Evolutionary conservation across 2,888 invertebrate species (phyloP), one percentile per base, ranked within the genome.

Genomic region (Mamestra brassicae): DNA sequence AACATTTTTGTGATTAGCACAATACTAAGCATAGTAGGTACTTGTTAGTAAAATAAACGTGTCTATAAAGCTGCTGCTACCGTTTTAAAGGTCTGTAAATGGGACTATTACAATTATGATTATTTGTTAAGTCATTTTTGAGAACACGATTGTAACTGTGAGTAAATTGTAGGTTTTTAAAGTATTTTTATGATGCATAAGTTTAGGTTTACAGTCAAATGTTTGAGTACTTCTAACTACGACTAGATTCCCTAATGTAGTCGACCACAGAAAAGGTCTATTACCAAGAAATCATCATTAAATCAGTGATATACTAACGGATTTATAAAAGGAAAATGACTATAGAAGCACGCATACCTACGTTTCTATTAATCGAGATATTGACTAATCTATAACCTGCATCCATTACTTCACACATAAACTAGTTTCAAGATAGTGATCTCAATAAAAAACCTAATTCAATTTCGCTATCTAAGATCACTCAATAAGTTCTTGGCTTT

Each of bases 381-480:
- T 57, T 15, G 66, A 71, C 55, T 34, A 71, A 71, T 70, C 50
- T 17, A 45, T 54, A 64, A 70, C 34, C 50, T 60, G 34, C 57
- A 64, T 45, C 2, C 15, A 81, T 78, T 78, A 71, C 67, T 57
- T 67, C 61, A 81, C 36, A 55, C 52, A 8, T 60, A 15, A 81
- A 81, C 63, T 47, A 78, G 67, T 62, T 65, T 26, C 3, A 71
- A 62, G 71, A 78, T 78, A 71, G 34, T 42, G 64, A 75, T 71
- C 74, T 71, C 54, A 71, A 73, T 73, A 68, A 55, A 57, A 67
- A 68, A 57, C 42, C 13, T 64, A 68, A 74, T 81, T 68, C 34
- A 66, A 82, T 74, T 71, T 62, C 58, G 6, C 38, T 71, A 82
- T 82, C 82, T 69, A 7, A 55, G n/a, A 81, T 71, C 38, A 50